These are phyloP conservation scores for Dichetophora obliterata DNA, from an alignment of 2,888 invertebrate species.

Conservation along the genomic window DNA sequence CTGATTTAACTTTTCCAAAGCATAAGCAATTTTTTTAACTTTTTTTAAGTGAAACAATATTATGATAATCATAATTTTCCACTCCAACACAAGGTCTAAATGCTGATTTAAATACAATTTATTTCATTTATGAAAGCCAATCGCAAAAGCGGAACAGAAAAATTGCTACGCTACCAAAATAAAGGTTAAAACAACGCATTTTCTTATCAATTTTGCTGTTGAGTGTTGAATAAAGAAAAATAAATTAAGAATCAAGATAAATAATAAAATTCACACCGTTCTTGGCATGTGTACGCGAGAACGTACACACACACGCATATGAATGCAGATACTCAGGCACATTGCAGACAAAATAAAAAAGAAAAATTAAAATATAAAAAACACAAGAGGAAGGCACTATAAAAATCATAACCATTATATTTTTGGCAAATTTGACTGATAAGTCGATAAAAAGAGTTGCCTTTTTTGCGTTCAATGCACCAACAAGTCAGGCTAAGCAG, in stretches of 20 bases:
- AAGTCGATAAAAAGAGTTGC: not conserved
- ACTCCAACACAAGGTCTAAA: too few relatives aligned
- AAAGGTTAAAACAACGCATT: slow-evolving; percentile 8
- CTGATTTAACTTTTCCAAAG: too few relatives aligned
- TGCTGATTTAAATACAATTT: too few relatives aligned
- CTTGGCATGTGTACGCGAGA: not conserved
- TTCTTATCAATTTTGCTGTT: not conserved
- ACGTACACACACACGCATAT: not conserved
- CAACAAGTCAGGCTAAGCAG: not conserved
- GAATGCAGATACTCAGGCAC: too few relatives aligned
- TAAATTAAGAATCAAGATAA: not conserved
- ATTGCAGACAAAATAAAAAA: too few relatives aligned
- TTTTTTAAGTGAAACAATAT: too few relatives aligned
- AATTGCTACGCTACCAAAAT: not conserved
- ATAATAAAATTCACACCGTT: slow-evolving; percentile 23
- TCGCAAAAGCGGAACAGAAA: not conserved
- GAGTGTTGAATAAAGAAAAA: not conserved
- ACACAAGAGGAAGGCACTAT: not conserved
- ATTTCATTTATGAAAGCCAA: not conserved
- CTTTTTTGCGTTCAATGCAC: too few relatives aligned
- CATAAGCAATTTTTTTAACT: too few relatives aligned
- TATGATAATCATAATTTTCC: too few relatives aligned
- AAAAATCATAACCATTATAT: not conserved
- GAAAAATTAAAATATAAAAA: not conserved
- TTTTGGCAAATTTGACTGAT: slow-evolving; percentile 29